Percentiles rank a stretch among this genome's conserved stretches.
Conservation (phyloP, 1,140 invertebrate genomes). For the Nixonia krombeini region DNA sequence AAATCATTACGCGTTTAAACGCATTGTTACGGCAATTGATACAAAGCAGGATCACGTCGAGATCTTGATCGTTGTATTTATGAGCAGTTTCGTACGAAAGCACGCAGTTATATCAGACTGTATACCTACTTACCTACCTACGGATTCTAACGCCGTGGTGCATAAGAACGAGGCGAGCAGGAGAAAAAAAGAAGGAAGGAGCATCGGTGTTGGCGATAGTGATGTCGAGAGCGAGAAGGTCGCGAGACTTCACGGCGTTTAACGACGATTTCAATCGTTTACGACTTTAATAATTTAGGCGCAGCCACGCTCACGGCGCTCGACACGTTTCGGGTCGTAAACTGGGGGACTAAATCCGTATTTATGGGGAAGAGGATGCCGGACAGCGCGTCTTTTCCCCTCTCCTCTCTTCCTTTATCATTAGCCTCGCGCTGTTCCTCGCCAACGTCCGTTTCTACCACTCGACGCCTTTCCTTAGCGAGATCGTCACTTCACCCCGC, state of each 20-base stretch:
- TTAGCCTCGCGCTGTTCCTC: conserved; percentile 16
- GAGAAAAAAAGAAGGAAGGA: conserved; percentile 49
- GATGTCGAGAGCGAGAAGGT: conserved; percentile 36
- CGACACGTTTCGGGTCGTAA: conserved; percentile 71
- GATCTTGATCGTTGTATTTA: conserved; percentile 16
- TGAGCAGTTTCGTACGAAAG: conserved; percentile 14
- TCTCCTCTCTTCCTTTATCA: conserved; percentile 21
- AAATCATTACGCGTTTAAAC: conserved; percentile 1
- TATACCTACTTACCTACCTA: conserved; percentile 37
- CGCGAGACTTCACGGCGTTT: conserved; percentile 62
- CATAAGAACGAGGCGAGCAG: no score
- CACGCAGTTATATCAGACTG: conserved; percentile 14
- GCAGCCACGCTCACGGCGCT: conserved; percentile 66
- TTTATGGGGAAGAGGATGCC: conserved; percentile 67
- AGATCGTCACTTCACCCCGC: no score
- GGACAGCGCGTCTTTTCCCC: conserved; percentile 46
- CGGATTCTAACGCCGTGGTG: conserved; percentile 43
- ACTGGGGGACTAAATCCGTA: conserved; percentile 69
- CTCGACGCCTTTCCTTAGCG: no score
- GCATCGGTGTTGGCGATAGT: conserved; percentile 27
- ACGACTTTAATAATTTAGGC: conserved; percentile 73
- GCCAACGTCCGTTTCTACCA: conserved; percentile 19
- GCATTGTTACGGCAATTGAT: conserved; percentile 2
- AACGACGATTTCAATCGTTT: conserved; percentile 72
- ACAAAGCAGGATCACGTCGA: conserved; percentile 5